phyloP scores from a whole-genome alignment of 2,888 invertebrate species.

The Syritta pipiens region DNA sequence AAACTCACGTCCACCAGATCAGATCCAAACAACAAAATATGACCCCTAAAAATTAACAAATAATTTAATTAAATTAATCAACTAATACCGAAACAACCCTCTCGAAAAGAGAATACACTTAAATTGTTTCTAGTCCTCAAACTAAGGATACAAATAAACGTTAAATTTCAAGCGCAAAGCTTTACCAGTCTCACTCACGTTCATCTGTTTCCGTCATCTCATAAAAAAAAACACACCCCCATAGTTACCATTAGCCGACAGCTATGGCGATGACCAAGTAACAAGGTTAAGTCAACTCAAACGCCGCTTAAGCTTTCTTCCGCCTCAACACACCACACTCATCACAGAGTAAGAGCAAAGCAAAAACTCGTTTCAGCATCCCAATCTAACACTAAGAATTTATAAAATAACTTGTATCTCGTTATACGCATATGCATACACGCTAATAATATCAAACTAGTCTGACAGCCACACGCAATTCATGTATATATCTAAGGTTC shows the following conservation, averaged over 20 bases:
- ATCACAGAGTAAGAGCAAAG: not conserved
- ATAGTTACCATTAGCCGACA: conserved; percentile 19
- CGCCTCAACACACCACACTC: conserved; percentile 25
- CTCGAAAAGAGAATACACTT: too few relatives aligned
- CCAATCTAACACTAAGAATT: not conserved
- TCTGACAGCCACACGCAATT: conserved; percentile 3
- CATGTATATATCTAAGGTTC: conserved; percentile 21
- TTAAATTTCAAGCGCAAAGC: conserved; percentile 6
- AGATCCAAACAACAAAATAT: too few relatives aligned
- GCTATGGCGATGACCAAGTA: conserved; percentile 9
- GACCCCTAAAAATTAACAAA: too few relatives aligned
- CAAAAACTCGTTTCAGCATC: not conserved
- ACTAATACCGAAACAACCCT: too few relatives aligned
- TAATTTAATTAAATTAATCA: too few relatives aligned
- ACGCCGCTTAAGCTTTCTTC: conserved; percentile 35
- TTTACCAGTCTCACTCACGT: not conserved
- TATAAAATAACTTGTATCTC: too few relatives aligned
- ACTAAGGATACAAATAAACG: not conserved
- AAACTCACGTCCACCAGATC: too few relatives aligned
- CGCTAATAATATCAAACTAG: too few relatives aligned
- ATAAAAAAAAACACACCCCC: conserved; percentile 48
- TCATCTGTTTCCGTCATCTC: conserved; percentile 54
- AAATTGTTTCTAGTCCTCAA: too few relatives aligned
- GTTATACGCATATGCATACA: too few relatives aligned
- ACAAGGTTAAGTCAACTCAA: conserved; percentile 30